Conservation (phyloP, 2,113 vertebrate species). For the Solenodon paradoxus region DNA sequence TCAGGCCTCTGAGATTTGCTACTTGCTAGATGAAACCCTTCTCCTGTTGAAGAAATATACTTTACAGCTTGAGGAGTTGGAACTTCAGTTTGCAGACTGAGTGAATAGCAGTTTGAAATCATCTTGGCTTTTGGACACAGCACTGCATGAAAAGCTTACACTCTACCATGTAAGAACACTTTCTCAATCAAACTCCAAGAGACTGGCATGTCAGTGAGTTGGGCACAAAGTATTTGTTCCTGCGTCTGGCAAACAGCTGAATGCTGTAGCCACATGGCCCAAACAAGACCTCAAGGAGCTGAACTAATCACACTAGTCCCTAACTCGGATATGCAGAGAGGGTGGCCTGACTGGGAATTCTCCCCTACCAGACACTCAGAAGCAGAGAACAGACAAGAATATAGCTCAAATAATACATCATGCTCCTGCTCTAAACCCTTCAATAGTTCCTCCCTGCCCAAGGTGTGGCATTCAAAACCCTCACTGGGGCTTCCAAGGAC, state of each 20-base stretch:
- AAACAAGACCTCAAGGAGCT: neutral
- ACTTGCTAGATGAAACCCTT: neutral
- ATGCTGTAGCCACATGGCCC: neutral
- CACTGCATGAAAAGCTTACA: neutral
- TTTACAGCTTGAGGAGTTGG: neutral
- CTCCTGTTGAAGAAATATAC: neutral
- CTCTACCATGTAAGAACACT: neutral
- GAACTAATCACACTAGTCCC: rapidly evolving
- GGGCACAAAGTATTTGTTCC: neutral
- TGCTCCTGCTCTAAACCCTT: neutral
- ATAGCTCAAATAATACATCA: neutral
- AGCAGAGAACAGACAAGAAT: neutral
- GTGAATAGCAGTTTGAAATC: neutral
- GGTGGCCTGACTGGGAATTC: neutral
- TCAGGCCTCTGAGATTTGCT: neutral
- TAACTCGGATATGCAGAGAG: neutral
- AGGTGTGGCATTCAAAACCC: neutral
- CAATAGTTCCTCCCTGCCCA: neutral
- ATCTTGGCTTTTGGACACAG: neutral
- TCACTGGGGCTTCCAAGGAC: neutral
- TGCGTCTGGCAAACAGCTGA: neutral
- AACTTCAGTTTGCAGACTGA: neutral
- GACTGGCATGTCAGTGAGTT: neutral
- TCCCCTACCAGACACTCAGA: neutral
- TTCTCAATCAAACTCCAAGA: neutral